Percentiles rank a stretch among this genome's conserved stretches.
Evolutionary conservation across 2,113 vertebrate genomes (phyloP).

Genomic region (Catharus fuscescens): DNA sequence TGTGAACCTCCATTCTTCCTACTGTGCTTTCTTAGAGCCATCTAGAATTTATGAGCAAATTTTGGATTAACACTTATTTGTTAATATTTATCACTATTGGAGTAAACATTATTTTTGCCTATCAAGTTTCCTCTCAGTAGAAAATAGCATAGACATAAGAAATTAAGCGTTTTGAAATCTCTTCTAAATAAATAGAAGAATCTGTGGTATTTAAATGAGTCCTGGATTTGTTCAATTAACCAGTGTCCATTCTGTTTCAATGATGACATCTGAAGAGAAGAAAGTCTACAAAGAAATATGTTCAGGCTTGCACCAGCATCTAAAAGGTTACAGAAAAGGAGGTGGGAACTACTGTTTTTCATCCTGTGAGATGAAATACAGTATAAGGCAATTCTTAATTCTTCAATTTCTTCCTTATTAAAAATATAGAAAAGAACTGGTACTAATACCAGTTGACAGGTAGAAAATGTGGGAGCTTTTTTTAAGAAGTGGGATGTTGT

Average conservation of each 20-base stretch:
- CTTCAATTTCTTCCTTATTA: background rate
- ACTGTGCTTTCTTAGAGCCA: background rate
- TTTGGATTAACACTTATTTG: background rate
- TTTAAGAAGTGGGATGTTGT: background rate
- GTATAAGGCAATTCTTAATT: background rate
- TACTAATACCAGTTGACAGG: background rate
- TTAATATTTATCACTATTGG: background rate
- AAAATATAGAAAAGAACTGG: background rate
- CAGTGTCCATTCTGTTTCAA: background rate
- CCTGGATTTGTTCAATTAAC: background rate
- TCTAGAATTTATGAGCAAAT: background rate
- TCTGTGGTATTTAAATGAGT: background rate
- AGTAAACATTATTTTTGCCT: background rate
- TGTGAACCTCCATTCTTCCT: background rate
- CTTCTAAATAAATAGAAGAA: background rate
- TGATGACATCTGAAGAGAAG: background rate
- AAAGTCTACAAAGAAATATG: background rate
- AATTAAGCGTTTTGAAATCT: background rate
- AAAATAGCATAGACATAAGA: background rate
- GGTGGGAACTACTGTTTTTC: background rate
- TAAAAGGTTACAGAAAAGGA: background rate
- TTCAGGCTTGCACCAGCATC: background rate
- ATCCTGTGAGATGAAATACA: background rate
- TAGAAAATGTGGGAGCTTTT: background rate
- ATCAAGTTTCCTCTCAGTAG: background rate